phyloP scores from a whole-genome alignment of 2,888 invertebrate species.

The Tachystola acroxantha region DNA sequence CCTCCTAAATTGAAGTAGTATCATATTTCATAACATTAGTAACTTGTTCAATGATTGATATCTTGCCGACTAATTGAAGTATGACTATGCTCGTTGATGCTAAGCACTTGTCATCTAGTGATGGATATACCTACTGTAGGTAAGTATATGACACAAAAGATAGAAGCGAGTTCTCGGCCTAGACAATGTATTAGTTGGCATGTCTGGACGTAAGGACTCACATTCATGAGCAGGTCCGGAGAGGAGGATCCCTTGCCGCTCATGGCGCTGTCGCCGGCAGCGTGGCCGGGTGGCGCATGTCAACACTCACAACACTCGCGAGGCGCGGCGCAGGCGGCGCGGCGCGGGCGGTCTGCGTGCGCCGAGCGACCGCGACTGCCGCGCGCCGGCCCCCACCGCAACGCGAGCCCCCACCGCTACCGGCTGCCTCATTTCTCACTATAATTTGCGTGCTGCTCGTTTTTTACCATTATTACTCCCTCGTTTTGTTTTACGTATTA shows the following conservation, averaged over 20 bases:
- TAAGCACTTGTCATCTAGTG: too few relatives aligned
- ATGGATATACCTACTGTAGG: too few relatives aligned
- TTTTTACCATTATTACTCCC: conserved; percentile 79
- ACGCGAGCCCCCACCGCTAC: conserved; percentile 72
- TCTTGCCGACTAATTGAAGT: too few relatives aligned
- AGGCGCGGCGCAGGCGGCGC: conserved; percentile 58
- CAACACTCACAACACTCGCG: conserved; percentile 67
- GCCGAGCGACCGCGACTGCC: conserved; percentile 66
- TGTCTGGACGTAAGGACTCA: too few relatives aligned
- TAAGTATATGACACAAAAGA: too few relatives aligned
- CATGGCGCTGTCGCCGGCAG: conserved; percentile 42
- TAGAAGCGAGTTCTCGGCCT: too few relatives aligned
- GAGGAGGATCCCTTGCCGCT: conserved; percentile 73
- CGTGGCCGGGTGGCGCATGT: conserved; percentile 57
- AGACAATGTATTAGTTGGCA: too few relatives aligned
- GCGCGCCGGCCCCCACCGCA: conserved; percentile 55
- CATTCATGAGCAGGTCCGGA: conserved; percentile 77
- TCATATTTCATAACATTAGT: too few relatives aligned
- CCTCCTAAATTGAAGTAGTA: too few relatives aligned
- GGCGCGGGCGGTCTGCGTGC: conserved; percentile 68
- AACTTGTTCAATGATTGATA: too few relatives aligned
- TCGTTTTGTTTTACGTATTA: conserved; percentile 78
- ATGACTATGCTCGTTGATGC: too few relatives aligned
- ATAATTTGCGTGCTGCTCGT: conserved; percentile 78
- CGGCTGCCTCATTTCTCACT: conserved; percentile 78